These are phyloP conservation scores for Pteria penguin DNA, from an alignment of 2,888 invertebrate genomes.

Conservation along the genomic window DNA sequence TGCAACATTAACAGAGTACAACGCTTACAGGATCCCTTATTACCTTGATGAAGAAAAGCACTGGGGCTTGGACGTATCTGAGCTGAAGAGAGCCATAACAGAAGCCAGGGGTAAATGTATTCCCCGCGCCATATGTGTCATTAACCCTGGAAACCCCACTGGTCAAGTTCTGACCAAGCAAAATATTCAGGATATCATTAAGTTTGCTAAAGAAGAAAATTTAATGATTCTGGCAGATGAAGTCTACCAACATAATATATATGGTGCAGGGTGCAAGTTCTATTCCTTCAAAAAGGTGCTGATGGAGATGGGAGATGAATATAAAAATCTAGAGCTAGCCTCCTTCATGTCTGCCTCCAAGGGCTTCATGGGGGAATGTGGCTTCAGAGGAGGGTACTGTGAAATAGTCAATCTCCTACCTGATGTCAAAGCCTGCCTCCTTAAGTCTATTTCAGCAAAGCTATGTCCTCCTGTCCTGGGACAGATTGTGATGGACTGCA, in stretches of 20 bases:
- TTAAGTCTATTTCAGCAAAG: conserved; percentile 88
- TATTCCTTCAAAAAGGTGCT: conserved; percentile 97
- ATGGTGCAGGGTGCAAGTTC: conserved; percentile 93
- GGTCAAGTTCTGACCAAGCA: conserved; percentile 89
- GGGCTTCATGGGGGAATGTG: conserved; percentile 89
- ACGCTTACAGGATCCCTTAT: conserved; percentile 83
- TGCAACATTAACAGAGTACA: conserved; percentile 95
- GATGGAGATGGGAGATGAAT: conserved; percentile 93
- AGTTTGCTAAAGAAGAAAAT: conserved; percentile 92
- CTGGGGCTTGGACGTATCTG: conserved; percentile 90
- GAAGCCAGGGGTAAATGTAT: conserved; percentile 84
- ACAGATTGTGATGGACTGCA: conserved; percentile 90
- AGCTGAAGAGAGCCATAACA: conserved; percentile 88
- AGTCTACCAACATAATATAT: conserved; percentile 97
- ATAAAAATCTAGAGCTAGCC: conserved; percentile 90
- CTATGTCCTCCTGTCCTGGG: conserved; percentile 96
- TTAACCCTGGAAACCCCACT: conserved; percentile 99
- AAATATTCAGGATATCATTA: conserved; percentile 94
- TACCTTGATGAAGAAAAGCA: conserved; percentile 92
- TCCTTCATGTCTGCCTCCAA: conserved; percentile 98
- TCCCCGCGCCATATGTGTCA: conserved; percentile 93
- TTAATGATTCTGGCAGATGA: conserved; percentile 86
- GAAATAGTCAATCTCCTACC: conserved; percentile 94
- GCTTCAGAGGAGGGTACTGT: conserved; percentile 95
- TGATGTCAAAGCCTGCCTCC: conserved; percentile 84